These are phyloP conservation scores for Bombus polaris DNA, from an alignment of 1,140 invertebrate species.

Conservation along the genomic window DNA sequence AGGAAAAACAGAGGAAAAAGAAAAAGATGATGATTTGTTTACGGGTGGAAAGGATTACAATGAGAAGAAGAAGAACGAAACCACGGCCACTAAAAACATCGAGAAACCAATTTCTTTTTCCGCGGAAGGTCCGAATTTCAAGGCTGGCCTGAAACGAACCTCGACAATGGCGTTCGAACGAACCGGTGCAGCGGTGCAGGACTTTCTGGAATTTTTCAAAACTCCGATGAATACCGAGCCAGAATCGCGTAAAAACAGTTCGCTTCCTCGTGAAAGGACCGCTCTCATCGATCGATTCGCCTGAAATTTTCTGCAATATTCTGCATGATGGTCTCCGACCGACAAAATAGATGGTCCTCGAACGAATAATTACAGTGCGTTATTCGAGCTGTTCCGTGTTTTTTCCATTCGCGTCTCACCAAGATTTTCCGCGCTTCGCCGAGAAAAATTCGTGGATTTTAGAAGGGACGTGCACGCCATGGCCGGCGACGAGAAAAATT, in stretches of 20 bases:
- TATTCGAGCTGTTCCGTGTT: not conserved
- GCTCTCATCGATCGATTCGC: not conserved
- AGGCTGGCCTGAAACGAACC: constrained; percentile 27
- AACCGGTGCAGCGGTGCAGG: not conserved
- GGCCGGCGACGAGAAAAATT: too few relatives aligned
- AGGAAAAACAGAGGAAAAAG: not conserved
- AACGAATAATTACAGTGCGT: constrained; percentile 51
- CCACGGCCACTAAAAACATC: not conserved
- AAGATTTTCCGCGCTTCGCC: not conserved
- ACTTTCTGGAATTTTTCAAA: constrained; percentile 39
- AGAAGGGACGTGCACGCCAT: not conserved
- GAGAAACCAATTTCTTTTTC: constrained; percentile 20
- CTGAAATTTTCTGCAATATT: not conserved
- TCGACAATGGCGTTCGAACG: constrained; percentile 18
- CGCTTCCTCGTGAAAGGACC: constrained; percentile 25
- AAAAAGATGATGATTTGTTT: constrained; percentile 37
- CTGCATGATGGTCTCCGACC: not conserved
- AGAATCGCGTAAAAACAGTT: constrained; percentile 11
- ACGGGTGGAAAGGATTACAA: constrained; percentile 19
- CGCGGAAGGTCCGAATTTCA: not conserved
- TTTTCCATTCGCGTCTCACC: not conserved
- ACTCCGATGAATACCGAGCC: constrained; percentile 6
- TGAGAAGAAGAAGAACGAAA: not conserved
- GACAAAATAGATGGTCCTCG: not conserved
- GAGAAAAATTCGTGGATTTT: not conserved